Conservation (phyloP, 2,888 invertebrate species). For the Plebejus melissa region DNA sequence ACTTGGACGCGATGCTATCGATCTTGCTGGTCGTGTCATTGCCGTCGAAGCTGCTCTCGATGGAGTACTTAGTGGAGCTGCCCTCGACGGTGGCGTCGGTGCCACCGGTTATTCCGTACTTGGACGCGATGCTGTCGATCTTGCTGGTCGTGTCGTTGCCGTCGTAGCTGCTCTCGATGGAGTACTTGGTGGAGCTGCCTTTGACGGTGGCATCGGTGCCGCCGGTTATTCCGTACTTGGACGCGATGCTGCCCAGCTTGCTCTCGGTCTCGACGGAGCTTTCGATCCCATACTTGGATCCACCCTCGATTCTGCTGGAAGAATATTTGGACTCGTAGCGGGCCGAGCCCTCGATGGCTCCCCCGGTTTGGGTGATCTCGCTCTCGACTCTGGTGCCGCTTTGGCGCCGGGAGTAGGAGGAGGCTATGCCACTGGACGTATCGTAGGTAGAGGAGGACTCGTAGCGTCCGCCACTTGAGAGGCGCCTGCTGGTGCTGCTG, state of each 20-base stretch:
- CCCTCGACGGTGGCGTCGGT: slow-evolving; percentile 39
- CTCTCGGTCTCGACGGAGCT: slow-evolving; percentile 46
- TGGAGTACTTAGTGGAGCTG: slow-evolving; percentile 39
- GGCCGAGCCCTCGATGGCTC: slow-evolving; percentile 56
- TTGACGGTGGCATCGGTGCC: slow-evolving; percentile 42
- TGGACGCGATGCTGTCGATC: slow-evolving; percentile 53
- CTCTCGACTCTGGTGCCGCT: slow-evolving; percentile 61
- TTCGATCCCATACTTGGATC: slow-evolving; percentile 48
- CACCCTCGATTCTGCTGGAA: slow-evolving; percentile 43
- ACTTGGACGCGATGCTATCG: slow-evolving; percentile 53
- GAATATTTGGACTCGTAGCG: slow-evolving; percentile 66
- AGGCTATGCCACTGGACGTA: slow-evolving; percentile 49
- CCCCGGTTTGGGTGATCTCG: slow-evolving; percentile 53
- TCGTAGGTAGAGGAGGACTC: slow-evolving; percentile 61
- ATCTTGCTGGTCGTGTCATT: slow-evolving; percentile 50
- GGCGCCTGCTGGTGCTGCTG: slow-evolving; percentile 58
- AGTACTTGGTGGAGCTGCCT: slow-evolving; percentile 39
- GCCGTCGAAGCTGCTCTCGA: slow-evolving; percentile 41
- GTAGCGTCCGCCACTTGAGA: slow-evolving; percentile 60
- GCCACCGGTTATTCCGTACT: slow-evolving; percentile 59
- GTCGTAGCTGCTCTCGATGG: slow-evolving; percentile 40
- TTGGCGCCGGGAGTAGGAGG: slow-evolving; percentile 61
- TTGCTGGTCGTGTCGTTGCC: slow-evolving; percentile 47
- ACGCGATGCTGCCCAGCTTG: slow-evolving; percentile 56
- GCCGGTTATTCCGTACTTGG: slow-evolving; percentile 60